Conservation (phyloP, 2,888 invertebrate genomes). For the Lasiommata megera region DNA sequence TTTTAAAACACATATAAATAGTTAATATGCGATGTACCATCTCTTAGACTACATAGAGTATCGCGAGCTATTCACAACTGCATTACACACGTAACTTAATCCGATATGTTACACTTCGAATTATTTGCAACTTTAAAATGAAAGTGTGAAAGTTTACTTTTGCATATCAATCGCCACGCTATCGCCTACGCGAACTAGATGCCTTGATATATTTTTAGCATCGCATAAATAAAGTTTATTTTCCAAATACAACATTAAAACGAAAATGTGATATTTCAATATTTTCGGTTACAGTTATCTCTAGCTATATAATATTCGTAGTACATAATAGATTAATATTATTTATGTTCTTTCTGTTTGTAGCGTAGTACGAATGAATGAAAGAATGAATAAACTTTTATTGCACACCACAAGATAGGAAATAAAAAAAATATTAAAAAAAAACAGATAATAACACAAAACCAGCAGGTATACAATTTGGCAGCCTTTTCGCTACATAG, state of each 20-base stretch:
- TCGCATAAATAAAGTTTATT: conserved; percentile 37
- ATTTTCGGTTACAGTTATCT: too few species aligned
- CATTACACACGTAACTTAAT: conserved; percentile 37
- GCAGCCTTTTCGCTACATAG: too few species aligned
- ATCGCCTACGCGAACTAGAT: conserved; percentile 36
- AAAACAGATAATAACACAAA: too few species aligned
- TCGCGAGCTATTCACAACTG: conserved; percentile 31
- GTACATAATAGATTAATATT: neutral
- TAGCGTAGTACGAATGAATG: too few species aligned
- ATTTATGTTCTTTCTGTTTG: neutral
- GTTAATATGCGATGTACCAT: too few species aligned
- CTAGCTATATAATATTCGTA: too few species aligned
- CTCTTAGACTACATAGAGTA: conserved; percentile 14
- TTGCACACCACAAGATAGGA: too few species aligned
- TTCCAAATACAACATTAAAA: conserved; percentile 30
- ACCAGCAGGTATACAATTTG: too few species aligned
- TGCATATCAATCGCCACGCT: conserved; percentile 11
- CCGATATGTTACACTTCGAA: conserved; percentile 7
- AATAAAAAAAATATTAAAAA: too few species aligned
- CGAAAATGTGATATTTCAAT: neutral
- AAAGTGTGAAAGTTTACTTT: conserved; percentile 20
- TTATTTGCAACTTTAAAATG: conserved; percentile 1
- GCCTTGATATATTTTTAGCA: conserved; percentile 40
- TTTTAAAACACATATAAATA: too few species aligned
- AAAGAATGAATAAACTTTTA: too few species aligned